phyloP scores from a whole-genome alignment of 35 echinoderm and acorn worm species.

The Apostichopus japonicus region DNA sequence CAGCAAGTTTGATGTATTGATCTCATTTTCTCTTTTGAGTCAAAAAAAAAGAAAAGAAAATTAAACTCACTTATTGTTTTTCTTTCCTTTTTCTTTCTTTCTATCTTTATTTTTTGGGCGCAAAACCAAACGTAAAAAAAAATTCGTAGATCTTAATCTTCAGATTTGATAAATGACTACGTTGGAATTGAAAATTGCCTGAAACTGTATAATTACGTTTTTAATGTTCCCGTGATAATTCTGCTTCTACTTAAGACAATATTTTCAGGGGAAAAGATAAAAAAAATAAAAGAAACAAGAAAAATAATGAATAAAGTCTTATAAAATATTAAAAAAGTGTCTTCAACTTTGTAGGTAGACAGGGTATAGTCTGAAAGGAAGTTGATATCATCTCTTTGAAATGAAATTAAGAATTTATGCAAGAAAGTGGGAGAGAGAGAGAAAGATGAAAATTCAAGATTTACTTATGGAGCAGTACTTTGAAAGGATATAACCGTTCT shows the following conservation, averaged over 20 bases:
- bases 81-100: neutral
- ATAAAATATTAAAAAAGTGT: constrained; percentile 18
- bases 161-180: constrained; percentile 39
- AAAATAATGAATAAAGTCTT: no score
- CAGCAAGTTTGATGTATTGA: constrained; percentile 32
- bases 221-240: constrained; percentile 42
- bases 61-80: constrained; percentile 35
- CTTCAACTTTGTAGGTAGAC: constrained; percentile 37
- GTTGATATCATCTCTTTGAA: neutral
- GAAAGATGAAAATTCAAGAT: no score
- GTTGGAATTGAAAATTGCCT: constrained; percentile 42
- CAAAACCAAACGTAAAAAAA: neutral
- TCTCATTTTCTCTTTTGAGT: constrained; percentile 42
- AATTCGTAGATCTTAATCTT: constrained; percentile 28
- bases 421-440: neutral
- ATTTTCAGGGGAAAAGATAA: neutral
- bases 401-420: neutral
- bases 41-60: neutral
- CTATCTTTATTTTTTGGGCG: neutral
- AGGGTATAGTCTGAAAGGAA: neutral
- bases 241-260: neutral
- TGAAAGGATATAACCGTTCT: no score
- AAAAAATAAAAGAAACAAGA: no score
- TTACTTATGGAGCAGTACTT: no score
- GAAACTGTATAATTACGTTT: constrained; percentile 50